A percentile compares a stretch with the other conserved stretches of the same genome.
These are phyloP conservation scores for Vollenhovia emeryi DNA, from an alignment of 1,140 invertebrate species.

Conservation along the genomic window DNA sequence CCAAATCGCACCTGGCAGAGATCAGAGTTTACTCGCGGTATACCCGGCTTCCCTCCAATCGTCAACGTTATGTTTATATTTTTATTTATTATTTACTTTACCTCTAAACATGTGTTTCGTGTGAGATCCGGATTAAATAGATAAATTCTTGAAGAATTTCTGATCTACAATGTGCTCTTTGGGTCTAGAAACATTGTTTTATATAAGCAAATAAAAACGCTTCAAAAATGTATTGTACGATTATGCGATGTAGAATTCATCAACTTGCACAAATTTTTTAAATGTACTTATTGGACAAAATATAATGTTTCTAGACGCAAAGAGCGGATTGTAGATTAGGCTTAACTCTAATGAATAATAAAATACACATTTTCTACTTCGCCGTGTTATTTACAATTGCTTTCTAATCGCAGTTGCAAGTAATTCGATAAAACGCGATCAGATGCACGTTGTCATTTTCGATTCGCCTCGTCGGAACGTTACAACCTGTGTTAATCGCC, in stretches of 20 bases:
- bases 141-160: too few relatives aligned
- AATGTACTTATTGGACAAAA: too few relatives aligned
- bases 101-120: background rate
- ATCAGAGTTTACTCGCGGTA: conserved; percentile 61
- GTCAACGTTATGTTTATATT: background rate
- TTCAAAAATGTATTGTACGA: too few relatives aligned
- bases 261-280: too few relatives aligned
- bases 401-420: background rate
- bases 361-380: background rate
- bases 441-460: background rate
- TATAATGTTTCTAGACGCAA: too few relatives aligned
- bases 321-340: too few relatives aligned
- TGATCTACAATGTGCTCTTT: too few relatives aligned
- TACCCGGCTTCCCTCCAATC: background rate
- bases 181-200: too few relatives aligned
- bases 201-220: too few relatives aligned
- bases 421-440: background rate
- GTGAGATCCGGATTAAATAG: background rate
- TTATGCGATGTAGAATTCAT: too few relatives aligned
- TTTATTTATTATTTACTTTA: background rate
- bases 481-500: background rate
- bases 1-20: conserved; percentile 68
- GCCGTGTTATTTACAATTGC: background rate
- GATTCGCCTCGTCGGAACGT: background rate
- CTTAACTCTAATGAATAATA: background rate